Conservation (phyloP, 2,888 invertebrate genomes). For the Anthophora plumipes region DNA sequence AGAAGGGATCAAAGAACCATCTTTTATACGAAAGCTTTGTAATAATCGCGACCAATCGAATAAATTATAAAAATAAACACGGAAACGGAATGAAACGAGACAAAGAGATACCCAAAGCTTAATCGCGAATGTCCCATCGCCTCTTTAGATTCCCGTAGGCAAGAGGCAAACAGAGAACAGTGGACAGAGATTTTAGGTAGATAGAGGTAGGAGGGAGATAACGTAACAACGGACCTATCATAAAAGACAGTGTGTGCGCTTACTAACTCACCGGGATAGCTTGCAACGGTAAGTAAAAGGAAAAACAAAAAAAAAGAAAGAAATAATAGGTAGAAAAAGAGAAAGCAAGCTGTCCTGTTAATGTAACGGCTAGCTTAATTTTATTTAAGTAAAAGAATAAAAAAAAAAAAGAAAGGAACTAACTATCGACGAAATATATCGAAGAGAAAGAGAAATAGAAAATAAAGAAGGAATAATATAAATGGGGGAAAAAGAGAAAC, state of each 20-base stretch:
- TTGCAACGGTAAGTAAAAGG: constrained; percentile 22
- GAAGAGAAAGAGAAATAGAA: constrained; percentile 59
- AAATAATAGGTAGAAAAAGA: background rate
- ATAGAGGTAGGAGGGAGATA: constrained; percentile 56
- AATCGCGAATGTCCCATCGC: constrained; percentile 6
- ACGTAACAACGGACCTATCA: constrained; percentile 78
- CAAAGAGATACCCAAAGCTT: no score
- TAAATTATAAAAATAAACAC: background rate
- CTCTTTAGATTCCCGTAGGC: constrained; percentile 34
- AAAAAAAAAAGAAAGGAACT: constrained; percentile 36
- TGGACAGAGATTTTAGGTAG: constrained; percentile 49
- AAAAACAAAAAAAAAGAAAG: background rate
- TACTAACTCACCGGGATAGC: constrained; percentile 75
- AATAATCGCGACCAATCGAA: constrained; percentile 16
- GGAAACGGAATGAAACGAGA: background rate
- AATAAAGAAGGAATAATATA: constrained; percentile 43
- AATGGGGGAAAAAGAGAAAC: constrained; percentile 39
- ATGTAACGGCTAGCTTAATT: constrained; percentile 74
- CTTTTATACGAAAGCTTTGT: constrained; percentile 49
- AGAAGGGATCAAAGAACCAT: constrained; percentile 48
- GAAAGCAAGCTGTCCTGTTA: constrained; percentile 57
- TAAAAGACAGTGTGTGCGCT: constrained; percentile 83
- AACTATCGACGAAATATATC: constrained; percentile 57
- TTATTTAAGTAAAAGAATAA: constrained; percentile 69
- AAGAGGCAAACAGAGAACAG: constrained; percentile 43